These are phyloP conservation scores for Phoeniculus purpureus DNA, from an alignment of 2,797 vertebrate genomes.

Conservation along the genomic window DNA sequence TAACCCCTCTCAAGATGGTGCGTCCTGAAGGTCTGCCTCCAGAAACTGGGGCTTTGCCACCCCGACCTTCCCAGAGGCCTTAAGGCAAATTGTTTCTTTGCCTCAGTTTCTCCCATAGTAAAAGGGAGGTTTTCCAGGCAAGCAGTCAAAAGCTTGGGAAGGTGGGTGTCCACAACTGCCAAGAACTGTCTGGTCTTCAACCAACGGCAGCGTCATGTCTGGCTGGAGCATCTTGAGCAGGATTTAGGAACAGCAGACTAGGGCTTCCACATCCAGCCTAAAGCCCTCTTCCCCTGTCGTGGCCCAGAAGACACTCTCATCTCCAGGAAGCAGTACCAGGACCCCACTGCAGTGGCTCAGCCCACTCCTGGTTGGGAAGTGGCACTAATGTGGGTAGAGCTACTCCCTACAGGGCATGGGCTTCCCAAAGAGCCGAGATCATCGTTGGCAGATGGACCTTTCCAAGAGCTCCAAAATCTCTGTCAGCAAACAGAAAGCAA, in stretches of 20 bases:
- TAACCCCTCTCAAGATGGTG: background rate
- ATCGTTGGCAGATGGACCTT: slow-evolving; percentile 14
- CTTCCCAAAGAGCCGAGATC: background rate
- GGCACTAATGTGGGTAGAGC: accelerated
- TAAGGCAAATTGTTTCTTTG: background rate
- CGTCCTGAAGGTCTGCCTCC: background rate
- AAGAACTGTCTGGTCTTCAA: background rate
- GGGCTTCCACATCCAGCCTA: background rate
- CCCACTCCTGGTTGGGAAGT: background rate
- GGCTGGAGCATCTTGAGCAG: background rate
- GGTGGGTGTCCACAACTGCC: background rate
- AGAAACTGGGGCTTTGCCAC: background rate
- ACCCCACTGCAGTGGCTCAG: background rate
- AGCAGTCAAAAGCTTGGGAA: background rate
- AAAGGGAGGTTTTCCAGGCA: background rate
- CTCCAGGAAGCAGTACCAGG: accelerated
- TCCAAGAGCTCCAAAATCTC: slow-evolving; percentile 1
- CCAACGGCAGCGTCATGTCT: accelerated
- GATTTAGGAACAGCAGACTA: background rate
- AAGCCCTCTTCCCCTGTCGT: background rate
- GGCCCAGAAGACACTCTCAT: background rate
- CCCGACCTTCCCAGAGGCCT: accelerated
- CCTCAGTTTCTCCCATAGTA: background rate
- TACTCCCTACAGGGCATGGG: background rate
- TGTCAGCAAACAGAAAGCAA: slow-evolving; percentile 43